Evolutionary conservation across 1,140 invertebrate genomes (phyloP), one percentile per base, ranked within the genome.

Genomic region (Trachymyrmex septentrionalis): DNA sequence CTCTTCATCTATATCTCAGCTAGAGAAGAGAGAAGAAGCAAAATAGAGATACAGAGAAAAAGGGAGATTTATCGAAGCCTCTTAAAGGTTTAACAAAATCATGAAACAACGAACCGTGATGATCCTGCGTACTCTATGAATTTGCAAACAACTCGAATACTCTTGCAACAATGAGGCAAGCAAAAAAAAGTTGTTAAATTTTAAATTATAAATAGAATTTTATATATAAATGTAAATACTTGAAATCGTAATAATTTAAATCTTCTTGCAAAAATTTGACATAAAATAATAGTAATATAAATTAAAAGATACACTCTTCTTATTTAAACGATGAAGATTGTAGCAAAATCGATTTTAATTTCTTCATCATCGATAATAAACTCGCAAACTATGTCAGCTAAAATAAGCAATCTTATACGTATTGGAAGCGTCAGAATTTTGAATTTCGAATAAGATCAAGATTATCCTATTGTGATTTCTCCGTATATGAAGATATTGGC

Each of bases 61-160:
- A 12, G 27, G 44, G 34, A 38, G 16, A 14, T 38, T 71, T 73
- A 21, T 59, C 61, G 80, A 27, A 86, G 9, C 34, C 86, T 2
- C 82, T 76, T 72, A n/a, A 88, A 59, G 67, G 59, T 66, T 86
- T 88, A 88, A 91, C 67, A 85, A 90, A 88, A 82, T 90, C 88
- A 27, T 53, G 77, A 71, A 1, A 73, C 84, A 90, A 91, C 89
- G 87, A 91, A 91, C 82, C 77, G 72, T 86, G 34, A 87, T 86
- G 34, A 87, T 14, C n/a, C 30, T 57, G 73, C 38, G 14, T 59
- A 44, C 55, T 27, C 86, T 73, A 69, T 19, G 30, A 72, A 89
- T 78, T 66, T 57, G n/a, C 64, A 55, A 86, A 61, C 38, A 50
- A 81, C 75, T 66, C 77, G 24, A 55, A 19, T 27, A 67, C 55